Percentiles rank a stretch among this genome's conserved stretches.
These are phyloP conservation scores for Onychomys arenicola DNA, from an alignment of 2,797 vertebrate species.

Conservation along the genomic window DNA sequence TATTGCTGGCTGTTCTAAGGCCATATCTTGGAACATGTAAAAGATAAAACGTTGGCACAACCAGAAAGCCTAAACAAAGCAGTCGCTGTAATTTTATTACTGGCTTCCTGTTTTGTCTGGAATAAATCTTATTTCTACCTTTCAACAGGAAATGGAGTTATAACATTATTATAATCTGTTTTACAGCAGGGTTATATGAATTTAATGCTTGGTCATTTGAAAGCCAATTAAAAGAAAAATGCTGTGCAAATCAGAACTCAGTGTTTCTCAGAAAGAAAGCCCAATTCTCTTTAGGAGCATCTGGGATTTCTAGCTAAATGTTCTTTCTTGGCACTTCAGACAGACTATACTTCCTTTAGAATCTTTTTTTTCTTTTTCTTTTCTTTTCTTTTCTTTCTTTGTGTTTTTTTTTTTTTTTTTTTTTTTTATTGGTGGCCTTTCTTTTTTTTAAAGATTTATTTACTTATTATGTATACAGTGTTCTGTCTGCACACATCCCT, in stretches of 20 bases:
- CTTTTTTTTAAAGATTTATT: no score
- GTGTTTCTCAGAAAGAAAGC: conserved; percentile 33
- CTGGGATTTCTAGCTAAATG: background rate
- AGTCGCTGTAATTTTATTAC: conserved; percentile 60
- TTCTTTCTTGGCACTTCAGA: conserved; percentile 14
- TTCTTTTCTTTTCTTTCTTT: no score
- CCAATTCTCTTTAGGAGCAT: background rate
- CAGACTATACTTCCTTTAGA: background rate
- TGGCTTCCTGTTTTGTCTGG: conserved; percentile 64
- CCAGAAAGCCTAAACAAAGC: conserved; percentile 35
- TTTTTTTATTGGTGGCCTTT: no score
- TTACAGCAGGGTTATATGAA: conserved; percentile 43
- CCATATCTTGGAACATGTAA: background rate
- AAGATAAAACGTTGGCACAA: background rate
- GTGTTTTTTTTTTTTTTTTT: no score
- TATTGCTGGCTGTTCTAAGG: background rate
- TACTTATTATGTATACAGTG: no score
- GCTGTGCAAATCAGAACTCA: background rate
- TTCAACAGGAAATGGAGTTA: conserved; percentile 59
- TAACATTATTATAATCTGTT: conserved; percentile 58
- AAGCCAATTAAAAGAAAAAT: conserved; percentile 19
- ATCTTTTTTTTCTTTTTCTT: no score
- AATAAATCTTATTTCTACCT: conserved; percentile 58
- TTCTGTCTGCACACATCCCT: no score
- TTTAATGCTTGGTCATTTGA: conserved; percentile 54